Evolutionary conservation across 2,113 vertebrate genomes (phyloP).

Genomic region (Tyrannus savana): DNA sequence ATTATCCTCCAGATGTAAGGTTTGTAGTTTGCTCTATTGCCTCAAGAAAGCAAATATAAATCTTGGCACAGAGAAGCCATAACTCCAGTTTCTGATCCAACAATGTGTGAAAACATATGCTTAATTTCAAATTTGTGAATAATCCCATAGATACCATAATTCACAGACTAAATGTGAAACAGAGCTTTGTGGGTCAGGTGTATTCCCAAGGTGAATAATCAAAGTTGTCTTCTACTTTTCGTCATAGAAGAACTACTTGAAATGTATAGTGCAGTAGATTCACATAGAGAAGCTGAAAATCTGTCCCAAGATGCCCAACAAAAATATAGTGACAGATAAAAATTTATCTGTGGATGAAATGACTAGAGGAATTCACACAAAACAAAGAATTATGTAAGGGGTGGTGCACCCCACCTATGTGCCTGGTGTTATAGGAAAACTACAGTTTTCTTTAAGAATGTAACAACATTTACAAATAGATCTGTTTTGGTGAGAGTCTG

Average conservation of each 20-base stretch:
- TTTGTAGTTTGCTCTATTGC: not conserved
- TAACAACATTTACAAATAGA: not conserved
- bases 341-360: not conserved
- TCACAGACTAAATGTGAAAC: not conserved
- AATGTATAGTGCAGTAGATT: not conserved
- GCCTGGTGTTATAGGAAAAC: not conserved
- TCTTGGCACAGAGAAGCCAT: not conserved
- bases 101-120: not conserved
- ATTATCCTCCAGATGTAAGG: not conserved
- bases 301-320: not conserved
- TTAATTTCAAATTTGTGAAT: slow-evolving; percentile 2
- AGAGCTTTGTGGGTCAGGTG: not conserved
- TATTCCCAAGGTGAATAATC: not conserved
- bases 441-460: not conserved
- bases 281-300: not conserved
- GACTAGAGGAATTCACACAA: not conserved
- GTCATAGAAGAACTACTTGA: not conserved
- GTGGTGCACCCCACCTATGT: not conserved
- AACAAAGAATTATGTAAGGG: not conserved
- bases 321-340: not conserved
- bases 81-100: slow-evolving; percentile 3
- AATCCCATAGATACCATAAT: not conserved
- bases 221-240: not conserved
- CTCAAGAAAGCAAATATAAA: not conserved
- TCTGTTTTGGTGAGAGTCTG: not conserved